Evolutionary conservation across 2,797 vertebrate species (phyloP).

Genomic region (Chloroceryle amazona): DNA sequence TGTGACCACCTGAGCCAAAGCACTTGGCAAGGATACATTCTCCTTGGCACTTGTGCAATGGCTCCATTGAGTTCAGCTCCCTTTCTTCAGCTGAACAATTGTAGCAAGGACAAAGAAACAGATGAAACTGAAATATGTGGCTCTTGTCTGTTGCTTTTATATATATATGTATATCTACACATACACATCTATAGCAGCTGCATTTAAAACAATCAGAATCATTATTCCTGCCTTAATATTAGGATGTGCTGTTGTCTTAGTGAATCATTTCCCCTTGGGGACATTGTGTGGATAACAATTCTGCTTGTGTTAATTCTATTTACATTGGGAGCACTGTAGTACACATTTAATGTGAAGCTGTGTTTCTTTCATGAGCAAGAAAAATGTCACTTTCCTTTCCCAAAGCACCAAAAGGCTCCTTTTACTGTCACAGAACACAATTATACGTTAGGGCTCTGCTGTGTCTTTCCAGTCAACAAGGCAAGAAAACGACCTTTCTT

Average conservation of each 20-base stretch:
- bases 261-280: not conserved
- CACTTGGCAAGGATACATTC: not conserved
- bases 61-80: not conserved
- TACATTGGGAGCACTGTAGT: not conserved
- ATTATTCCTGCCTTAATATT: not conserved
- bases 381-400: constrained; percentile 40
- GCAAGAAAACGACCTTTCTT: constrained; percentile 61
- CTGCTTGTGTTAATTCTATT: constrained; percentile 16
- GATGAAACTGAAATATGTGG: not conserved
- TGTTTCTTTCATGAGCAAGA: constrained; percentile 7
- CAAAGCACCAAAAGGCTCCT: constrained; percentile 47
- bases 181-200: not conserved
- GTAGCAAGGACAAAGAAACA: not conserved
- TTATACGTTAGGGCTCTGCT: constrained; percentile 24
- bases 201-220: not conserved
- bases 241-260: not conserved
- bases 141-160: not conserved
- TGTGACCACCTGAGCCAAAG: not conserved
- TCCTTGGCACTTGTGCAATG: not conserved
- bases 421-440: constrained; percentile 50
- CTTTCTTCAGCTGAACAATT: not conserved
- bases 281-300: not conserved
- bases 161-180: not conserved
- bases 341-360: not conserved
- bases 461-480: constrained; percentile 50